A percentile compares a stretch with the other conserved stretches of the same genome.
These are phyloP conservation scores for Syngnathus acus DNA, from an alignment of 2,797 vertebrate genomes.

Conservation along the genomic window DNA sequence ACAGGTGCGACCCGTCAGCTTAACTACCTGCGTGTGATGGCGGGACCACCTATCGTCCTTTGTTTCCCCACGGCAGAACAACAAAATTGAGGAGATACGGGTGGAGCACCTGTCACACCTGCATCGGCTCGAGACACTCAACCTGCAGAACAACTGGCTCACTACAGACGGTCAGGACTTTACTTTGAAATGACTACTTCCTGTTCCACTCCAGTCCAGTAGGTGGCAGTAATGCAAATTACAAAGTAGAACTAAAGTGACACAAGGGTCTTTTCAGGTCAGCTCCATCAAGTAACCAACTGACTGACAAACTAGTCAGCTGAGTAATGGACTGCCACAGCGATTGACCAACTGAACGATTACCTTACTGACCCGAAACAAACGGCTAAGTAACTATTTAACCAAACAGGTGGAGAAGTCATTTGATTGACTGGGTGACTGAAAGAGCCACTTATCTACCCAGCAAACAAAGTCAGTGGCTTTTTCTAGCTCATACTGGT, in stretches of 20 bases:
- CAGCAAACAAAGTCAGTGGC: too few species aligned
- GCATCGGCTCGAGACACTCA: conserved; percentile 85
- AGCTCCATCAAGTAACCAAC: not conserved
- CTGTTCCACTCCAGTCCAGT: not conserved
- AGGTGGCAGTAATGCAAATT: not conserved
- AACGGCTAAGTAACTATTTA: not conserved
- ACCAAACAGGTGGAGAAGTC: not conserved
- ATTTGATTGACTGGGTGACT: too few species aligned
- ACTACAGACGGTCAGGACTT: conserved; percentile 80
- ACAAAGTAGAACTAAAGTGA: not conserved
- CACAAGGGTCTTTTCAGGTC: not conserved
- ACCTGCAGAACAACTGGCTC: conserved; percentile 94
- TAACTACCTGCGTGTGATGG: not conserved
- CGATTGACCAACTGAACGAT: not conserved
- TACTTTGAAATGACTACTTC: not conserved
- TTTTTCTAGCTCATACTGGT: too few species aligned
- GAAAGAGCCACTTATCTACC: not conserved
- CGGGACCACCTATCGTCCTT: not conserved
- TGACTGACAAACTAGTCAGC: not conserved
- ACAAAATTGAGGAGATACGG: conserved; percentile 86
- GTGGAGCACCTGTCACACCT: conserved; percentile 81
- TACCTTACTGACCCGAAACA: not conserved
- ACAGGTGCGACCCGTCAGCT: conserved; percentile 70
- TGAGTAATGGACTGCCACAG: too few species aligned
- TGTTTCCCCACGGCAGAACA: conserved; percentile 74